Evolutionary conservation across 2,888 invertebrate genomes (phyloP), one percentile per base, ranked within the genome.

Genomic region (Selenia dentaria): DNA sequence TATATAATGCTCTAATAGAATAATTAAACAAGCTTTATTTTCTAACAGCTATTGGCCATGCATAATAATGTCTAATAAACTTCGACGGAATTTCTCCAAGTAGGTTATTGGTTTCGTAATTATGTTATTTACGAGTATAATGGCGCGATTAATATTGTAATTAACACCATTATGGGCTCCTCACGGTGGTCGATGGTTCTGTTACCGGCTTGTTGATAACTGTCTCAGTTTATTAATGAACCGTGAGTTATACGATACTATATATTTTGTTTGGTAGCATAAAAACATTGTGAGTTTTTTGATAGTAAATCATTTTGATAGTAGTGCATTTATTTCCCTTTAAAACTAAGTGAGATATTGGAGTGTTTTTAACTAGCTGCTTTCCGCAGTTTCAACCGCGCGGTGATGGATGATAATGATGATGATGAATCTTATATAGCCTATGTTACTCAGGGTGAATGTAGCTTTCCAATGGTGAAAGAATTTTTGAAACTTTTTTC

Each of bases 21-120:
- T 22, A 26, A 37, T 36, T 36, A 43, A 11, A 22, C 22, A 31
- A n/a, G 28, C 16, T n/a, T 11, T 28, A 31, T 36, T 36, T 34
- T 35, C 11, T 14, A 40, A 46, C 40, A 34, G 39, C 20, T 40
- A 40, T 31, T 46, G 31, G 14, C 8, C 29, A 39, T 36, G 35
- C 39, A 45, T 45, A 45, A 39, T 39, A 14, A 28, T 32, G 26
- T 26, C 40, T 27, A 40, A 40, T 46, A 46, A 46, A 46, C 14
- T 18, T 40, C 25, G 29, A 46, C 35, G 39, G 40, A 20, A 46
- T 46, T 46, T 20, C 31, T 25, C 10, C 18, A 46, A 46, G 28
- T 46, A 36, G 46, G 46, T 36, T 46, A 40, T 34, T 36, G 38
- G 35, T 40, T 46, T 46, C 38, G 45, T 35, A 40, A 46, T 46